These are phyloP conservation scores for Drosophila kuntzei DNA, from an alignment of 2,888 invertebrate species.

Conservation along the genomic window DNA sequence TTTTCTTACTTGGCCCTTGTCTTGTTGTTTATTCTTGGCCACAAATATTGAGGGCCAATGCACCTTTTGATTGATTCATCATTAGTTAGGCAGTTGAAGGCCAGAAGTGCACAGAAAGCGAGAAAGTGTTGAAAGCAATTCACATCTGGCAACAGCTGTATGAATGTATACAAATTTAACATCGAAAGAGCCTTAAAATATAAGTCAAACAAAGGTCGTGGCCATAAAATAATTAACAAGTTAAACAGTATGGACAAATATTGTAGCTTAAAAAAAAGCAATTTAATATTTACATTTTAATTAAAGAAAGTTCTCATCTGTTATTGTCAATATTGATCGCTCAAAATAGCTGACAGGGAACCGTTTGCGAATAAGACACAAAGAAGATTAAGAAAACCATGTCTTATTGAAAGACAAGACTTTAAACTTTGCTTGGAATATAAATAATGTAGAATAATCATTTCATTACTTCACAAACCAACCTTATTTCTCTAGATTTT, in stretches of 20 bases:
- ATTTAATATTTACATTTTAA: not conserved
- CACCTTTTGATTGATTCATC: constrained; percentile 59
- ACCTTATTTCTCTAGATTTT: too few species aligned
- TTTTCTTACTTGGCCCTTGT: constrained; percentile 5
- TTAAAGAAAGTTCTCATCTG: not conserved
- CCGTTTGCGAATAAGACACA: not conserved
- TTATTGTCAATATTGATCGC: too few species aligned
- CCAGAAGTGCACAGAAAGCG: constrained; percentile 29
- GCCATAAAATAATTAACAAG: constrained; percentile 7
- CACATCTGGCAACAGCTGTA: constrained; percentile 53
- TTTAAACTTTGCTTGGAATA: too few species aligned
- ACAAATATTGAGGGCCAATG: constrained; percentile 43
- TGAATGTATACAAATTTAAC: not conserved
- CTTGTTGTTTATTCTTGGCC: constrained; percentile 64
- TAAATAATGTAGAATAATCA: too few species aligned
- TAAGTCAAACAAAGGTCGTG: constrained; percentile 5
- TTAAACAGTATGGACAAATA: constrained; percentile 1
- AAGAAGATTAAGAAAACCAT: not conserved
- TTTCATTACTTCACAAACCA: too few species aligned
- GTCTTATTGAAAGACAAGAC: not conserved
- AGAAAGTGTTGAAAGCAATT: constrained; percentile 54
- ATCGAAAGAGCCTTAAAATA: constrained; percentile 7
- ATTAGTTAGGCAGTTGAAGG: constrained; percentile 38
- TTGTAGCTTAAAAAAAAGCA: not conserved
- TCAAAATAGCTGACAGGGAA: not conserved